These are phyloP conservation scores for Verasper variegatus DNA, from an alignment of 2,113 vertebrate species.

Conservation along the genomic window DNA sequence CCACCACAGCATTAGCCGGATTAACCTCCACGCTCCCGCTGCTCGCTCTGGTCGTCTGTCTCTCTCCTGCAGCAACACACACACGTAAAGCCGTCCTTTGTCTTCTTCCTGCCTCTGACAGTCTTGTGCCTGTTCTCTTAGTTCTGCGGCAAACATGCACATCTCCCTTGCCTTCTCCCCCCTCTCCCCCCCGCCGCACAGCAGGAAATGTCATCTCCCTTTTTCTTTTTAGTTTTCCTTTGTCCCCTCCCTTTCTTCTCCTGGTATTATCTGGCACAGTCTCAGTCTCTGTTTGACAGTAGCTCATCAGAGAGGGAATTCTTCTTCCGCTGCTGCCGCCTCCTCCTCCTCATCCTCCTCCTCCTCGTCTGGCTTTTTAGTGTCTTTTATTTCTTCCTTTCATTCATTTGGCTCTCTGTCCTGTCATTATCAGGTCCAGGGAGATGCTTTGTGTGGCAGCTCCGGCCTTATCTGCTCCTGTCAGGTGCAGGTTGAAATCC, in stretches of 20 bases:
- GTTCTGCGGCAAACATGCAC: conserved; percentile 37
- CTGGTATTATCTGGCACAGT: conserved; percentile 45
- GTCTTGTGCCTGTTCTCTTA: conserved; percentile 34
- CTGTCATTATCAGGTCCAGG: conserved; percentile 59
- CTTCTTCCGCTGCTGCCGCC: conserved; percentile 9
- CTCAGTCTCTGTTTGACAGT: conserved; percentile 60
- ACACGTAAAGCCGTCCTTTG: conserved; percentile 30
- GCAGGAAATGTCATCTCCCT: conserved; percentile 65
- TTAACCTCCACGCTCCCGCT: conserved; percentile 59
- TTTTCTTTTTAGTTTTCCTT: conserved; percentile 52
- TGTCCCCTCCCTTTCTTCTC: conserved; percentile 59
- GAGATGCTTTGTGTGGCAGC: conserved; percentile 57
- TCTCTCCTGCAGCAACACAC: conserved; percentile 41
- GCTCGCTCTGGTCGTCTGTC: conserved; percentile 30
- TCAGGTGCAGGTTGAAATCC: conserved; percentile 71
- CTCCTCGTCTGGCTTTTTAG: not conserved
- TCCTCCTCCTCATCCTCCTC: conserved; percentile 14
- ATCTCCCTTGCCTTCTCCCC: conserved; percentile 21
- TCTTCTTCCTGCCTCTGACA: conserved; percentile 14
- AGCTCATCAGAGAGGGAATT: conserved; percentile 54
- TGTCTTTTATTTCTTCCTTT: conserved; percentile 33
- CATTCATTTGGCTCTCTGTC: conserved; percentile 42
- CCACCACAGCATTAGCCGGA: conserved; percentile 63
- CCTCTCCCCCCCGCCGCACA: not conserved
- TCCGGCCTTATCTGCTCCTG: conserved; percentile 74